Base-by-base conservation (phyloP, 2,888 invertebrate genomes). In the Plutella xylostella region DNA sequence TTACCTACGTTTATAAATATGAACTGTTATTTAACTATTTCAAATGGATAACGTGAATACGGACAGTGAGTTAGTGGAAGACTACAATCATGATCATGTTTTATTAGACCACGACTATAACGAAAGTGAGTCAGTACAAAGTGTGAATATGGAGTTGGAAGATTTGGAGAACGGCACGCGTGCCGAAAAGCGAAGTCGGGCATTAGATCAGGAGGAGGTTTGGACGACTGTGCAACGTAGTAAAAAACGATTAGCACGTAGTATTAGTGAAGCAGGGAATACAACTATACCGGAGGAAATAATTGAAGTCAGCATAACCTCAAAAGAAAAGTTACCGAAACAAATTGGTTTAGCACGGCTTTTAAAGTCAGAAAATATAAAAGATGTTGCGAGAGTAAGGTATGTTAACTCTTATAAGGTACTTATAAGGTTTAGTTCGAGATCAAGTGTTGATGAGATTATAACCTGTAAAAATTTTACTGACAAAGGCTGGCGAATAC, bases 391-490 rank as follows among this genome's bases (percentile, higher is more conserved):
- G 7, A 22, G 21, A 12, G 30, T 45, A 2, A 52, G 45, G 28
- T 50, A 46, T 25, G 25, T 42, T 9, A 50, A 50, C 15, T 43
- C 47, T 2, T 50, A 30, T 35, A 48, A 46, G 42, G n/a, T 52
- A 1, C 12, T 43, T 4, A 17, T 52, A 0, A 18, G 41, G 1
- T 48, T 52, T 43, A 38, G 43, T 4, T 43, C 21, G 9, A 45
- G 46, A 21, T 9, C 2, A 7, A 37, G 28, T 20, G 44, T 45
- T 0, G 42, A 46, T 7, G 43, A 41, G n/a, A 37, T 52, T 2
- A 30, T 48, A 1, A n/a, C 3, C 1, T 35, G 37, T 20, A 11
- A 42, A 38, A 40, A 33, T 14, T 43, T 52, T 33, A 41, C 9
- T 4, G 37, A 45, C 12, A 9, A 44, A 19, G 47, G 43, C 1